phyloP scores from a whole-genome alignment of 2,888 invertebrate genomes.

The Drosophila pegasa region DNA sequence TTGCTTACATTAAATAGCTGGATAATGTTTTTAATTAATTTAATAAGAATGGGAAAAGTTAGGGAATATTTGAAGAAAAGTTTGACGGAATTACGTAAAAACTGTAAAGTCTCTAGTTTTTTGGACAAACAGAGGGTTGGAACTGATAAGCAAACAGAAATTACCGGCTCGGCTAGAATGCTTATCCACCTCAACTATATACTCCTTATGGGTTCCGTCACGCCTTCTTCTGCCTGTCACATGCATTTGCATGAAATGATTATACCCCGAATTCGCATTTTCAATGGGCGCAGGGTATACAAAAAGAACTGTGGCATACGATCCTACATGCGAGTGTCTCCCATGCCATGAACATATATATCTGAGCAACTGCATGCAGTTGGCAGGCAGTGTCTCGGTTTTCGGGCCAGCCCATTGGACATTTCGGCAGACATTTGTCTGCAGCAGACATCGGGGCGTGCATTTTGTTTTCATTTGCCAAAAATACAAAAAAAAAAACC shows the following conservation, averaged over 20 bases:
- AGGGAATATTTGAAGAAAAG: no score
- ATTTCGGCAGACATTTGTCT: constrained; percentile 77
- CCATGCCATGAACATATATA: constrained; percentile 1
- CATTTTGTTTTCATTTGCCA: constrained; percentile 73
- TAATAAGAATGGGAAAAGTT: no score
- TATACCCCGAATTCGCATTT: background rate
- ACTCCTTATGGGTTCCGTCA: no score
- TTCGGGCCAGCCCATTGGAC: constrained; percentile 67
- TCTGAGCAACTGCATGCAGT: constrained; percentile 53
- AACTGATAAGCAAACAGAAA: no score
- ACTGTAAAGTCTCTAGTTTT: no score
- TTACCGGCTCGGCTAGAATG: no score
- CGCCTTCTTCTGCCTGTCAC: background rate
- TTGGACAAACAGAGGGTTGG: no score
- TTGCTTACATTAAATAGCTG: no score
- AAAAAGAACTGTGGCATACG: constrained; percentile 5
- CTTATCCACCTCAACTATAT: no score
- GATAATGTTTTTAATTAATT: no score
- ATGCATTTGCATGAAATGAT: no score
- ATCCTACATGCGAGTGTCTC: constrained; percentile 18
- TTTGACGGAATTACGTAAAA: no score
- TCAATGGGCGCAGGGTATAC: background rate
- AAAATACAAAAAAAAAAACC: constrained; percentile 37
- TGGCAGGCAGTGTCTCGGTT: constrained; percentile 50
- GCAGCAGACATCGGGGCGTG: constrained; percentile 73